Base-by-base conservation (phyloP, 2,888 invertebrate species). In the Heterodera filipjevi region DNA sequence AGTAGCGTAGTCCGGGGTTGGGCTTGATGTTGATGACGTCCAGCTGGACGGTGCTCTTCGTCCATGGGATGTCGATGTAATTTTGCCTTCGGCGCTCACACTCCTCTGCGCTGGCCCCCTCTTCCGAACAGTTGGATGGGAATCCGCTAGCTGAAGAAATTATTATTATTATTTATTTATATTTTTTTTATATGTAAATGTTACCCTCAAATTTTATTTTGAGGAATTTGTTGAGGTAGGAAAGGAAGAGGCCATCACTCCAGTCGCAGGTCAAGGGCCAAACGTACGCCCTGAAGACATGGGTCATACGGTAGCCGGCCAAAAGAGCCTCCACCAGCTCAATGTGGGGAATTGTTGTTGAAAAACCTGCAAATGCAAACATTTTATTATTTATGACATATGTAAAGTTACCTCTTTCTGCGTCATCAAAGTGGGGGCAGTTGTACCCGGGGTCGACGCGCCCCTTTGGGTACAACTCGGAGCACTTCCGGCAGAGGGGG, bases 321-420 rank as follows among this genome's bases (percentile, higher is more conserved):
- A 0, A 2, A 10, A 80, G 59, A 1, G 78, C 78, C 22, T n/a
- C 53, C 32, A 3, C 59, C 19, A 72, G 8, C 39, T 72, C 72
- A 1, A 72, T 39, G 39, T 49, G 59, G 5, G 72, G 49, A 22
- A 59, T 59, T 0, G 59, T 59, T 1, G 27, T 22, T 22, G 59
- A 59, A 12, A 59, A 59, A 1, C 27, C 27, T 59, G 27, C n/a
- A 27, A 30, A 0, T 0, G 3, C 6, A 5, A 53, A 53, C n/a
- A n/a, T n/a, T 19, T 53, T 22, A 0, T 19, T 19, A 59, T 59
- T 30, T 1, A 22, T 59, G n/a, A 2, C 5, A 0, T 27, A 59
- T 1, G 33, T 14, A 1, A 10, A 19, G 30, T 59, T 14, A 27
- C 71, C 71, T 3, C 71, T 33, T 33, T 71, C 35, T 8, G 27